These are phyloP conservation scores for Macrosiphum euphorbiae DNA, from an alignment of 2,888 invertebrate species.

Conservation along the genomic window DNA sequence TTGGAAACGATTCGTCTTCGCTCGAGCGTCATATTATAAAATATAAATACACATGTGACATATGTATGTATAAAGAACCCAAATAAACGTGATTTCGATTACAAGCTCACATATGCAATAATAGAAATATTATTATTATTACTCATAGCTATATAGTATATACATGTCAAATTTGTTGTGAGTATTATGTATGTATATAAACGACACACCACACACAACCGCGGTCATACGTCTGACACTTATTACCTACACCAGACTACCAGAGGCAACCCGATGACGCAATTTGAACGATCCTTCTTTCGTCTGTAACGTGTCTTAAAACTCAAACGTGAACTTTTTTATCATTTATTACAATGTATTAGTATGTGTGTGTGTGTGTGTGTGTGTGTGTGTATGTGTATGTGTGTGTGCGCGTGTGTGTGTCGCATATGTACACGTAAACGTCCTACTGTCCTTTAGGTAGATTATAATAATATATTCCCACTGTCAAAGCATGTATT, in stretches of 20 bases:
- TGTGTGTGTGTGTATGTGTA: not conserved
- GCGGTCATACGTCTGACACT: not conserved
- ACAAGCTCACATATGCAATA: not conserved
- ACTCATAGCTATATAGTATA: not conserved
- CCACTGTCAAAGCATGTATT: not conserved
- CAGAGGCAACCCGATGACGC: not conserved
- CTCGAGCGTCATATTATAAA: not conserved
- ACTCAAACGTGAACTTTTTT: not conserved
- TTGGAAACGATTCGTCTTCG: not conserved
- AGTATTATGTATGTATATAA: not conserved
- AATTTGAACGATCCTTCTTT: not conserved
- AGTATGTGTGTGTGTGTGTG: not conserved
- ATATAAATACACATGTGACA: not conserved
- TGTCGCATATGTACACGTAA: not conserved
- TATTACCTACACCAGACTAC: not conserved
- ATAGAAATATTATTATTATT: not conserved
- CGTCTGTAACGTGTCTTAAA: not conserved
- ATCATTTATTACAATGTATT: not conserved
- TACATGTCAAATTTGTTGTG: not conserved
- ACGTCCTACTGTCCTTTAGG: not conserved
- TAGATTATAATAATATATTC: not conserved
- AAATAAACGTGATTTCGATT: not conserved
- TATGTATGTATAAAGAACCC: not conserved
- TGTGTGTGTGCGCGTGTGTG: not conserved
- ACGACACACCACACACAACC: not conserved